These are phyloP conservation scores for Oxyscelio sp. DNA, from an alignment of 2,888 invertebrate species.

Conservation along the genomic window DNA sequence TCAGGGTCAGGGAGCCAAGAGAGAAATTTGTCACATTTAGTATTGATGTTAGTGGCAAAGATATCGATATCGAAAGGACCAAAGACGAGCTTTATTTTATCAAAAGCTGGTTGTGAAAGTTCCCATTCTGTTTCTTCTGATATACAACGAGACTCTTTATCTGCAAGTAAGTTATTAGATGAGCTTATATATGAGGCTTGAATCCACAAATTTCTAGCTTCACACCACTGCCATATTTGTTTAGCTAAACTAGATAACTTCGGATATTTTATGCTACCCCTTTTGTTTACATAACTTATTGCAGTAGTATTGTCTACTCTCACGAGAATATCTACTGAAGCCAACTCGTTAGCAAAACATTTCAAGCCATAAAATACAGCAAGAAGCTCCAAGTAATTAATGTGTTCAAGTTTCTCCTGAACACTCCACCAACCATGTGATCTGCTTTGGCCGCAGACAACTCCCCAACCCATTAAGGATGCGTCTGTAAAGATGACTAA, in stretches of 20 bases:
- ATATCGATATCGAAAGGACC: not conserved
- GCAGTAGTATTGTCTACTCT: slow-evolving; percentile 27
- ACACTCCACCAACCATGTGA: not conserved
- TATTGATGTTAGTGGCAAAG: slow-evolving; percentile 1
- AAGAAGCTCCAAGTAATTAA: slow-evolving; percentile 19
- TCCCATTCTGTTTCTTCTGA: not conserved
- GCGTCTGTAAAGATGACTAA: slow-evolving; percentile 3
- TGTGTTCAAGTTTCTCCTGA: slow-evolving; percentile 1
- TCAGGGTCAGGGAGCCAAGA: not conserved
- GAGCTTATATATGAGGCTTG: slow-evolving; percentile 38
- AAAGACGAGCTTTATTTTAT: not conserved
- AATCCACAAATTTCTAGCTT: slow-evolving; percentile 10
- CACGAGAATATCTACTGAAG: slow-evolving; percentile 1
- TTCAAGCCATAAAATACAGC: slow-evolving; percentile 10
- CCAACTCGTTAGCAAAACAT: slow-evolving; percentile 1
- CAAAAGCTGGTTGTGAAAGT: not conserved
- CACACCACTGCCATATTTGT: slow-evolving; percentile 37
- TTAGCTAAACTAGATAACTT: not conserved
- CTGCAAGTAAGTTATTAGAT: slow-evolving; percentile 6
- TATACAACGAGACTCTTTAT: slow-evolving; percentile 18
- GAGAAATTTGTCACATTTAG: not conserved
- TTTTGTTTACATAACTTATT: no score
- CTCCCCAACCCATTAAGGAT: slow-evolving; percentile 4
- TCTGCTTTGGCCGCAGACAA: not conserved
- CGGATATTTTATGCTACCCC: not conserved